Base-by-base conservation (phyloP, 2,888 invertebrate species). In the Tiliacea citrago region DNA sequence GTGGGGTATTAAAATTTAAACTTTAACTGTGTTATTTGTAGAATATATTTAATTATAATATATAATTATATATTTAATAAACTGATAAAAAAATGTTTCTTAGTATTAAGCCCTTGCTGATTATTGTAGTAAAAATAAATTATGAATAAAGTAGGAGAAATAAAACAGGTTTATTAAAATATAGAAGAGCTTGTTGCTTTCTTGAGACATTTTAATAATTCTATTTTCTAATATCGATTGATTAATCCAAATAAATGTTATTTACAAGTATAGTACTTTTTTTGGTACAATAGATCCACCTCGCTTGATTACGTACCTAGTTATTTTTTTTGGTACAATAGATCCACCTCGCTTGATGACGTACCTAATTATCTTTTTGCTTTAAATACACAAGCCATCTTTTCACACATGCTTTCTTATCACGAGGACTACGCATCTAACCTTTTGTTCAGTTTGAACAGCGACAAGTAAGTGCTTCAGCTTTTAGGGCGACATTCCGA, bases 71-170 rank as follows among this genome's bases (percentile, higher is more conserved):
- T 62, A 79, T 79, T 71, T 49, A 79, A 35, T 55, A 72, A 51
- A 76, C 29, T 24, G 16, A 49, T 71, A 49, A 58, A 45, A 42
- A 61, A 62, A 79, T 79, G 72, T 79, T 79, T 62, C 42, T 72
- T 79, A 79, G 49, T 80, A 57, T 80, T 80, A 75, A 75, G 69
- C 70, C 35, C 8, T 80, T 62, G 73, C 76, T 62, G 73, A 80
- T 57, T 42, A 55, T 73, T 77, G 62, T 77, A 62, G 45, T 29
- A 29, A 51, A 42, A 47, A 63, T 18, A 51, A 39, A 75, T 78
- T 29, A 69, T 29, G 18, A 53, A 76, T 70, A 76, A 70, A 79
- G 39, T 39, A 49, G 24, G 49, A 75, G n/a, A 21, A 49, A 66
- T 66, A 6, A 51, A 66, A 66, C 66, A 66, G 55, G 66, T 53